These are phyloP conservation scores for Pagrus major DNA, from an alignment of 2,113 vertebrate species.

Conservation along the genomic window DNA sequence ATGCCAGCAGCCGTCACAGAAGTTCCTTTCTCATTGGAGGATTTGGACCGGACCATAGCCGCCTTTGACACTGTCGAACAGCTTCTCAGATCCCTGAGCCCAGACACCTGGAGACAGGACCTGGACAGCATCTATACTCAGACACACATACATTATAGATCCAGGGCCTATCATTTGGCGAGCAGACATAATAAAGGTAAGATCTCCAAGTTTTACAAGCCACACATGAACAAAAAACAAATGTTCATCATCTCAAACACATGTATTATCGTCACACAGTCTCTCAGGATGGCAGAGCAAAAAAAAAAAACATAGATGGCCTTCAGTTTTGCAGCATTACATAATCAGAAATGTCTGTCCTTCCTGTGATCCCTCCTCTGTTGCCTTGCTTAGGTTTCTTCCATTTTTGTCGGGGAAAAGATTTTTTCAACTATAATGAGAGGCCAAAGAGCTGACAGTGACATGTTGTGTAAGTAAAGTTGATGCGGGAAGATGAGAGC, in stretches of 20 bases:
- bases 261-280: background rate
- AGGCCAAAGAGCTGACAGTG: background rate
- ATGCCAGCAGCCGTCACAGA: constrained; percentile 85
- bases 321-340: too few species aligned
- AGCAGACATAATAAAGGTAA: constrained; percentile 93
- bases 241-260: background rate
- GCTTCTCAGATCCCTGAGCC: constrained; percentile 90
- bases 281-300: background rate
- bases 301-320: background rate
- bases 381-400: too few species aligned
- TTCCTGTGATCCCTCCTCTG: too few species aligned
- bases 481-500: constrained; percentile 2
- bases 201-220: constrained; percentile 23
- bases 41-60: constrained; percentile 91
- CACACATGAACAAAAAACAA: background rate
- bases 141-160: constrained; percentile 86
- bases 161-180: constrained; percentile 88
- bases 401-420: too few species aligned
- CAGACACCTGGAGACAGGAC: constrained; percentile 93
- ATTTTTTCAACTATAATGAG: background rate
- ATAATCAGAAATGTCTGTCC: too few species aligned
- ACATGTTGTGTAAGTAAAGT: background rate
- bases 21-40: constrained; percentile 86
- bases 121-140: constrained; percentile 91
- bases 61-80: constrained; percentile 94